Evolutionary conservation across 2,113 vertebrate species (phyloP), one percentile per base, ranked within the genome.

Genomic region (Psophia crepitans): DNA sequence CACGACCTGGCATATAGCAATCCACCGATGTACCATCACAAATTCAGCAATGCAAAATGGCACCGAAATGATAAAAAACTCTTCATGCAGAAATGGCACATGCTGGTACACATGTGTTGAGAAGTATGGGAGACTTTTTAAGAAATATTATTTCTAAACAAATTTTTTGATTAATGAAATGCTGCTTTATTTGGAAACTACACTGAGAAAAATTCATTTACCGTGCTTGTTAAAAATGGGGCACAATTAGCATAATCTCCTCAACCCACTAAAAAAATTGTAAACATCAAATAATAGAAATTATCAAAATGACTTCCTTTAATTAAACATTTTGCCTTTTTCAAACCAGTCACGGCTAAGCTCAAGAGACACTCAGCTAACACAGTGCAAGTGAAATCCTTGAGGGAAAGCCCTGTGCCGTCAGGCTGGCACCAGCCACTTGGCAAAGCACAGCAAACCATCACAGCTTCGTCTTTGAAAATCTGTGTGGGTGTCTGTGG

Each of bases 341-440:
- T 58, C 17, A 77, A 88, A 53, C 5, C 18, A 63, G 48, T 63
- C 54, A 83, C 2, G 3, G 69, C 27, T 82, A 70, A 87, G 57
- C 61, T 87, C 22, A 37, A 65, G 85, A 85, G 44, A 90, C 49
- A 51, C 18, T 73, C 51, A 19, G 64, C 41, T 87, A 35, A 69
- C 56, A 81, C 10, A 70, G 44, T 1, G 32, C 3, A 85, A 89
- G 71, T 41, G 33, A 84, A 94, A 96, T 85, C 68, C 87, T 49
- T 48, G 33, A 85, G 58, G 71, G 56, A 84, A 95, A 95, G 86
- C 77, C 85, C 65, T 56, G 53, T 46, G 73, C 64, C 0, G 8
- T 71, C 65, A 76, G 48, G 65, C 86, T 93, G 90, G 57, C 73
- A 92, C 51, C 84, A 94, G 69, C 39, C 74, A 49, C 66, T 85